Percentiles rank a stretch among this genome's conserved stretches.
Evolutionary conservation across 2,797 vertebrate species (phyloP).

Genomic region (Lutjanus argentimaculatus): DNA sequence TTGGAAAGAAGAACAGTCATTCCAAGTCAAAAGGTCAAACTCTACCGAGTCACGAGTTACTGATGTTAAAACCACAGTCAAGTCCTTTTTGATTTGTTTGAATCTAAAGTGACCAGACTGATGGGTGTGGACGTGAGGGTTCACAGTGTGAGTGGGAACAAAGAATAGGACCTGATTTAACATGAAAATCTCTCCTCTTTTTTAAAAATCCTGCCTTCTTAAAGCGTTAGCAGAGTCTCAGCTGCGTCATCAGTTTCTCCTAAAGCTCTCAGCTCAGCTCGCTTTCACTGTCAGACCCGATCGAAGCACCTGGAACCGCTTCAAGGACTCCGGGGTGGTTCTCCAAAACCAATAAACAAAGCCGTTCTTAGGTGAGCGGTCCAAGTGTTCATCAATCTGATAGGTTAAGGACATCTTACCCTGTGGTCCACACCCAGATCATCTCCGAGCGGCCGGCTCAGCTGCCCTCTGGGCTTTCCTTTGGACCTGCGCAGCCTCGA

Average conservation of each 20-base stretch:
- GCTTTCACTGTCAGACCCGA: slow-evolving; percentile 55
- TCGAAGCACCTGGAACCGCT: slow-evolving; percentile 74
- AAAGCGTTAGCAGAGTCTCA: slow-evolving; percentile 43
- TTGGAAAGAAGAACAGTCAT: too few relatives aligned
- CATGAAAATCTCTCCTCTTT: slow-evolving; percentile 32
- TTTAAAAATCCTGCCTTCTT: slow-evolving; percentile 53
- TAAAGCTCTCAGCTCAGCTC: slow-evolving; percentile 62
- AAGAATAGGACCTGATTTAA: slow-evolving; percentile 9
- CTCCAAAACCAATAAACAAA: slow-evolving; percentile 80
- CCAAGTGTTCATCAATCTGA: slow-evolving; percentile 74
- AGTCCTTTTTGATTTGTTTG: neutral
- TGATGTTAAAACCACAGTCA: too few relatives aligned
- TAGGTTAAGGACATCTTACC: slow-evolving; percentile 65
- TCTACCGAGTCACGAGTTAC: neutral
- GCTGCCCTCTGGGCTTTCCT: slow-evolving; percentile 49
- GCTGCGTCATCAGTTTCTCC: slow-evolving; percentile 76
- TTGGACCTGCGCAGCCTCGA: slow-evolving; percentile 34
- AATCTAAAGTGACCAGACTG: neutral
- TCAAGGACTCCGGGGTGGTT: slow-evolving; percentile 73
- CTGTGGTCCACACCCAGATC: slow-evolving; percentile 63
- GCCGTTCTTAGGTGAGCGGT: slow-evolving; percentile 56
- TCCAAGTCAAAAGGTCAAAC: neutral
- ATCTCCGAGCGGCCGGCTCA: slow-evolving; percentile 32
- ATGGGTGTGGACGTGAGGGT: neutral
- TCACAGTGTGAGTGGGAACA: slow-evolving; percentile 8